These are phyloP conservation scores for Melanotus villosus DNA, from an alignment of 2,888 invertebrate species.

Conservation along the genomic window DNA sequence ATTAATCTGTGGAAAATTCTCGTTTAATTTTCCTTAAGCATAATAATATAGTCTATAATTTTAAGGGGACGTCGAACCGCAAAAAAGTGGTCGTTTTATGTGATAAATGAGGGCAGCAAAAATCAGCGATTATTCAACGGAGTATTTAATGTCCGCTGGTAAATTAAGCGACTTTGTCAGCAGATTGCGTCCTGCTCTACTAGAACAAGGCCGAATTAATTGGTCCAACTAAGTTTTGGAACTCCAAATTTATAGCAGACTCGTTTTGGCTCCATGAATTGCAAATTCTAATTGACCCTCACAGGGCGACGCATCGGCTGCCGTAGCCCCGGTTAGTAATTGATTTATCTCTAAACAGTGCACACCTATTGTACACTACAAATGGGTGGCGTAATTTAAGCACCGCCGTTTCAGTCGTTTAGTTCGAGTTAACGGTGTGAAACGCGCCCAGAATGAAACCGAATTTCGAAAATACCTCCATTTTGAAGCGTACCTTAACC, in stretches of 20 bases:
- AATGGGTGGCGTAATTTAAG: conserved; percentile 53
- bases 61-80: background rate
- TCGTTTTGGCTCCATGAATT: conserved; percentile 58
- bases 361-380: conserved; percentile 61
- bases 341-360: conserved; percentile 63
- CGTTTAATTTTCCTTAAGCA: background rate
- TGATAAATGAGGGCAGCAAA: conserved; percentile 29
- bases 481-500: background rate
- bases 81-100: conserved; percentile 12
- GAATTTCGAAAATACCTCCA: conserved; percentile 22
- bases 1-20: background rate
- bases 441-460: conserved; percentile 18
- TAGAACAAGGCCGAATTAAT: conserved; percentile 61
- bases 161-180: conserved; percentile 63
- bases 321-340: conserved; percentile 58
- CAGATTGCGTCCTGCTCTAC: conserved; percentile 56
- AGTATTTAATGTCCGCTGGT: conserved; percentile 38
- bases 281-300: conserved; percentile 59
- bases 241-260: conserved; percentile 62
- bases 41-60: background rate
- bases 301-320: conserved; percentile 57
- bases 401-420: conserved; percentile 44
- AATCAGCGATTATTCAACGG: conserved; percentile 34
- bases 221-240: conserved; percentile 62
- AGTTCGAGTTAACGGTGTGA: conserved; percentile 33